Evolutionary conservation across 2,888 invertebrate genomes (phyloP), one percentile per base, ranked within the genome.

Genomic region (Limnephilus marmoratus): DNA sequence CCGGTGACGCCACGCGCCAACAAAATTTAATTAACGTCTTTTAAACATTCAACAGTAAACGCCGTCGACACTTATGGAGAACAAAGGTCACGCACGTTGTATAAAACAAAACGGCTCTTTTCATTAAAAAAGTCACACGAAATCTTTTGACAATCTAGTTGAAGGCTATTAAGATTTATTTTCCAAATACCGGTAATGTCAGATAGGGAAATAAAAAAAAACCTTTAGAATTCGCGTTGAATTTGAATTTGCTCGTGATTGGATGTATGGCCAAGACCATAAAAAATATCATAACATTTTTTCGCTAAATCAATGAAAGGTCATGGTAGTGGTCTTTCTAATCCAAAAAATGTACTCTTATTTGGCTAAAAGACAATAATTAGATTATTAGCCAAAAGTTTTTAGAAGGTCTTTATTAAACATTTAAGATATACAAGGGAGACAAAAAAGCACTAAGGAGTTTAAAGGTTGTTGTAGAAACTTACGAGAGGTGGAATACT

Each of bases 1-100:
- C 86, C 49, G 41, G n/a, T 86, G 45, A 49, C 53, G 49, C n/a
- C 45, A 45, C n/a, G 53, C 86, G 86, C 82, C 31, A 18, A 13
- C 34, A 4, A 82, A 34, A 82, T 34, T 82, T 82, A 82, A 82
- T 82, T 82, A 68, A 24, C 68, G 24, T 68, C 68, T 68, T 68
- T 68, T 68, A 68, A 68, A 68, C 68, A 68, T 68, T 68, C 68
- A 68, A 68, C 68, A 68, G 68, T n/a, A 68, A 68, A 68, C 68
- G 24, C 68, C 24, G 68, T 24, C 68, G 68, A 68, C 68, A 68
- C 68, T 68, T 68, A 24, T 7, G 68, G 24, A 68, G 7, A 68
- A 68, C 68, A 68, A n/a, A 68, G 68, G 68, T n/a, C 68, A 68
- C 68, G 68, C 68, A 68, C 68, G 68, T 68, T 24, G 24, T 68